Evolutionary conservation across 1,140 invertebrate genomes (phyloP), one percentile per base, ranked within the genome.

Genomic region (Papilio polytes): DNA sequence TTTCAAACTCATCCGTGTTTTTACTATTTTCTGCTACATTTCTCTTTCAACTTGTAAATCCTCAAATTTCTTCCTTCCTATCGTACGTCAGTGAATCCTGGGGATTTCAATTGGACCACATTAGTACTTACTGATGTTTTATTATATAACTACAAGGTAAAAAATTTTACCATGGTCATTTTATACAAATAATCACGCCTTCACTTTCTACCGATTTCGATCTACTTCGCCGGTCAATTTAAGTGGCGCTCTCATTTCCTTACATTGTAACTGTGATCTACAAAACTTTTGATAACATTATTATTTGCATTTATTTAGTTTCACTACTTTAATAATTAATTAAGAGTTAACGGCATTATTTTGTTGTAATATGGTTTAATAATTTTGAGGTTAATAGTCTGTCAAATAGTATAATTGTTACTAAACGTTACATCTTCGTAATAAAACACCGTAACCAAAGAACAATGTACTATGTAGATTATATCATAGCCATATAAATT

Each of bases 211-310:
- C 31, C 48, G 81, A 83, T 78, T 26, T 78, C 63, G 59, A 79
- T 81, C 78, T 78, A 74, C 81, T 81, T 85, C 81, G 81, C 83
- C 84, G 82, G 74, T 83, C 77, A 80, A 77, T 80, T 82, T 82
- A 84, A 84, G 80, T 44, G 66, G 56, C 82, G 80, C 53, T 74
- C 22, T 76, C 41, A 78, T 59, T 20, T 22, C 76, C 22, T 20
- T 18, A 66, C 2, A 36, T 31, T 6, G 63, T 66, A 66, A 66
- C 26, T 26, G 63, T 66, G 63, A 66, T 66, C 63, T 66, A 66
- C 12, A 66, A 66, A 66, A 66, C 63, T 66, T 66, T 66, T 36
- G 63, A 66, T 66, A 36, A 31, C 63, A 66, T 66, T 66, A 66
- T 15, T 31, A 13, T 66, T 66, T 31, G 26, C 4, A 31, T 13